A percentile compares a stretch with the other conserved stretches of the same genome.
Conservation (phyloP, 2,113 vertebrate species). For the Psilopsiagon aurifrons region DNA sequence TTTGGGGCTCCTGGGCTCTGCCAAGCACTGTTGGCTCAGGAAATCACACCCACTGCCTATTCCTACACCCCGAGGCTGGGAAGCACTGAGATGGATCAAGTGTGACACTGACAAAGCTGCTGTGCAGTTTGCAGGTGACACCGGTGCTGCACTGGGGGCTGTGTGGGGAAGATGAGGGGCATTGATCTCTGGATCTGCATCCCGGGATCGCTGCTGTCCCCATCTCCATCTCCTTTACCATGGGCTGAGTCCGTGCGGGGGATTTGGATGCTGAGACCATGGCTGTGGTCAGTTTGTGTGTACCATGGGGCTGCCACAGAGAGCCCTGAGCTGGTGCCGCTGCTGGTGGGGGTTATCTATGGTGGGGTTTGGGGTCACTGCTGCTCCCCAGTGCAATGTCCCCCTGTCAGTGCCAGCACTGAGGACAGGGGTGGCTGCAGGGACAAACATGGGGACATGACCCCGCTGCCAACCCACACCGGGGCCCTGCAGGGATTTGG, state of each 20-base stretch:
- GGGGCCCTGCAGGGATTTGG: fast-evolving
- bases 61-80: fast-evolving
- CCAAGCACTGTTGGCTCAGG: neutral
- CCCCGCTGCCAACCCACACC: fast-evolving
- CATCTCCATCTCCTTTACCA: neutral
- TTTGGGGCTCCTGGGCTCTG: fast-evolving
- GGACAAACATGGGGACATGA: fast-evolving
- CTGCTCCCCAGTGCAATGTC: fast-evolving
- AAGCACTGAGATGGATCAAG: neutral
- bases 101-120: neutral
- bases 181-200: fast-evolving
- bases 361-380: neutral
- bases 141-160: fast-evolving
- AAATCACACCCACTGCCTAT: fast-evolving
- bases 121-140: neutral
- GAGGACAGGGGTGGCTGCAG: neutral
- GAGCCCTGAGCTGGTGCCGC: neutral
- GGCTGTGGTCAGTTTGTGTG: neutral
- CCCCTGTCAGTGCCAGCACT: neutral
- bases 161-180: neutral
- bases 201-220: neutral
- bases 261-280: fast-evolving
- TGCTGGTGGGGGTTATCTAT: neutral
- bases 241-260: fast-evolving
- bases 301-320: neutral